Conservation (phyloP, 1,140 invertebrate species). For the Dendrolimus punctatus region DNA sequence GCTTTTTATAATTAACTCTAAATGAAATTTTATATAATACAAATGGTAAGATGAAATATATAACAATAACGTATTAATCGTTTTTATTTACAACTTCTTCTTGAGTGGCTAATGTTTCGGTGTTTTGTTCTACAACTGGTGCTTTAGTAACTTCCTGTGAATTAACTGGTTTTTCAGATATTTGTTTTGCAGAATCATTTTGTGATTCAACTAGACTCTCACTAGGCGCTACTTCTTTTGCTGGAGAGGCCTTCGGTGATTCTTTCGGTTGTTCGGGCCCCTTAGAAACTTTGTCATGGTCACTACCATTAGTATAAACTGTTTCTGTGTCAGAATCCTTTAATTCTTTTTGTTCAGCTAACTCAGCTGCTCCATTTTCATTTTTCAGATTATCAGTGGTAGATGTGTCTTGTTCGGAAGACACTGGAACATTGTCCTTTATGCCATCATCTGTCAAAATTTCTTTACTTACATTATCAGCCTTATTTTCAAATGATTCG, state of each 20-base stretch:
- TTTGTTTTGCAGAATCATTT: too few species aligned
- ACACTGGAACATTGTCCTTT: constrained; percentile 9
- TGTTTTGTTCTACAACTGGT: too few species aligned
- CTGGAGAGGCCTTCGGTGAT: constrained; percentile 2
- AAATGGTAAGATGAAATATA: background rate
- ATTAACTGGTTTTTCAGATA: too few species aligned
- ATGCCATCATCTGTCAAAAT: constrained; percentile 1
- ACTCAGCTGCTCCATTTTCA: constrained; percentile 22
- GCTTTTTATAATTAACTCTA: constrained; percentile 3
- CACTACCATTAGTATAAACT: constrained; percentile 19
- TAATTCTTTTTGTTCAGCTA: constrained; percentile 27
- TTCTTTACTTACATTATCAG: constrained; percentile 20
- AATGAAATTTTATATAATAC: constrained; percentile 14
- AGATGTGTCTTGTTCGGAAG: constrained; percentile 24
- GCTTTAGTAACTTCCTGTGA: too few species aligned
- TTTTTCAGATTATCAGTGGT: constrained; percentile 18
- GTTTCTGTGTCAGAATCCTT: constrained; percentile 32
- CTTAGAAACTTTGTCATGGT: constrained; percentile 8
- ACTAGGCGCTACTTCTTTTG: too few species aligned
- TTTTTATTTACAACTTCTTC: too few species aligned
- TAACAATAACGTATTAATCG: constrained; percentile 1
- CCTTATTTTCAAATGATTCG: constrained; percentile 33
- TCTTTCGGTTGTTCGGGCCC: background rate
- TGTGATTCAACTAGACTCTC: too few species aligned
- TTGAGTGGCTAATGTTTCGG: too few species aligned